phyloP scores from a whole-genome alignment of 1,140 invertebrate species.

The Tetramorium parvispinum region DNA sequence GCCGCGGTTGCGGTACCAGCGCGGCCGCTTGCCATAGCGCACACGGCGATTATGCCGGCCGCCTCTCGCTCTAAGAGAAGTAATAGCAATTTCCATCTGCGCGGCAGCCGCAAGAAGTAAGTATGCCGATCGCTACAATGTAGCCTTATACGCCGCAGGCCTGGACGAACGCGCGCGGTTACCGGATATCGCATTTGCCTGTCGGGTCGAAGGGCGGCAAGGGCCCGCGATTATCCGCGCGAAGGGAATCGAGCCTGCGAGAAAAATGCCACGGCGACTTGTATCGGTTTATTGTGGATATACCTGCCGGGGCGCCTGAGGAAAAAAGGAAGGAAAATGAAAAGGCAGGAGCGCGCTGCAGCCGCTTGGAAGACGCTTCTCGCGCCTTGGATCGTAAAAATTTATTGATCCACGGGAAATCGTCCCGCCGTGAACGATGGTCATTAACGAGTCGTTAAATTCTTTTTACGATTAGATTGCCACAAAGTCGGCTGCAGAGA shows the following conservation, averaged over 20 bases:
- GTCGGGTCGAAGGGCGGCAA: constrained; percentile 43
- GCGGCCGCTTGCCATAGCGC: constrained; percentile 27
- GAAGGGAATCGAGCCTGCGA: constrained; percentile 42
- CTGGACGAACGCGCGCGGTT: background rate
- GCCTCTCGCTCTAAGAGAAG: constrained; percentile 4
- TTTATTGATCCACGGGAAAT: constrained; percentile 40
- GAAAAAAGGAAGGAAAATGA: too few species aligned
- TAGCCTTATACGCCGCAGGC: constrained; percentile 41
- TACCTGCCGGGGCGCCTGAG: background rate
- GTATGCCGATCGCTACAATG: constrained; percentile 44
- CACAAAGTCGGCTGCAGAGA: background rate
- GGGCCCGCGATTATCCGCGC: constrained; percentile 25
- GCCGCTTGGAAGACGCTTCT: background rate
- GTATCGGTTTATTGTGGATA: background rate
- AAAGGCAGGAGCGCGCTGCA: background rate
- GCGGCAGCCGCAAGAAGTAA: constrained; percentile 26
- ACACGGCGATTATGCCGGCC: constrained; percentile 25
- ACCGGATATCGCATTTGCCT: constrained; percentile 59
- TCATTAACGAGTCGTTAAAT: constrained; percentile 38
- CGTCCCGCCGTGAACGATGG: background rate
- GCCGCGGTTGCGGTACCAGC: constrained; percentile 40
- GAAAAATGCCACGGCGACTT: constrained; percentile 22
- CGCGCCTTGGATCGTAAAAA: constrained; percentile 11
- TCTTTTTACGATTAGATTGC: constrained; percentile 37
- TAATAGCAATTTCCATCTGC: constrained; percentile 42